phyloP scores from a whole-genome alignment of 2,113 vertebrate genomes.

The Labrus mixtus region DNA sequence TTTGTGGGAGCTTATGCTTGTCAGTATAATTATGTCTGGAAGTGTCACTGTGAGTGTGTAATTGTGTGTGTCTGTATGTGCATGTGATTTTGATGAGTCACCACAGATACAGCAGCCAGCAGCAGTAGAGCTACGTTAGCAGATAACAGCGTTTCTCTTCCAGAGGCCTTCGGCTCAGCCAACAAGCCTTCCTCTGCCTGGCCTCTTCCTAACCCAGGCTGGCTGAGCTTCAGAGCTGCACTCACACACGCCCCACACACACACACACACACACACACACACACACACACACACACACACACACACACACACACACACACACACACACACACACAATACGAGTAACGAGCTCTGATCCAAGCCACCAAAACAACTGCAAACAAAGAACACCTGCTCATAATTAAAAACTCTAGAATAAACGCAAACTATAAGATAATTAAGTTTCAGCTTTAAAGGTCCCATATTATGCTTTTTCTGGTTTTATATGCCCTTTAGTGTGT shows the following conservation, averaged over 20 bases:
- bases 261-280: background rate
- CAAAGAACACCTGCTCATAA: background rate
- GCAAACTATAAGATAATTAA: background rate
- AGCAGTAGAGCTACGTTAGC: conserved; percentile 59
- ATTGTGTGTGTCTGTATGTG: conserved; percentile 19
- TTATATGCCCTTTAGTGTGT: too few species aligned
- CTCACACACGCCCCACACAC: conserved; percentile 21
- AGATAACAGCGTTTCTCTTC: conserved; percentile 68
- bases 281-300: conserved; percentile 30
- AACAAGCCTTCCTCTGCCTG: conserved; percentile 54
- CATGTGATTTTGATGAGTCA: conserved; percentile 70
- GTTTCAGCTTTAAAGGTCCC: background rate
- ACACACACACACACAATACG: background rate
- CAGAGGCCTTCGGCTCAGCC: conserved; percentile 63
- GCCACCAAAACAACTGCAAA: background rate
- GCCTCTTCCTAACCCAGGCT: conserved; percentile 31
- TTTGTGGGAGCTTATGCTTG: conserved; percentile 24
- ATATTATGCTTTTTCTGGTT: too few species aligned
- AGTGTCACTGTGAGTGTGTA: conserved; percentile 3
- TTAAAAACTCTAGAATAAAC: background rate
- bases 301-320: too few species aligned
- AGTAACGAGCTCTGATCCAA: background rate
- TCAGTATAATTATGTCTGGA: conserved; percentile 25
- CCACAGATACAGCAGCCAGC: conserved; percentile 61
- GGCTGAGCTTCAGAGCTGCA: conserved; percentile 16